Conservation (phyloP, 2,113 vertebrate species). For the Otolemur garnettii region DNA sequence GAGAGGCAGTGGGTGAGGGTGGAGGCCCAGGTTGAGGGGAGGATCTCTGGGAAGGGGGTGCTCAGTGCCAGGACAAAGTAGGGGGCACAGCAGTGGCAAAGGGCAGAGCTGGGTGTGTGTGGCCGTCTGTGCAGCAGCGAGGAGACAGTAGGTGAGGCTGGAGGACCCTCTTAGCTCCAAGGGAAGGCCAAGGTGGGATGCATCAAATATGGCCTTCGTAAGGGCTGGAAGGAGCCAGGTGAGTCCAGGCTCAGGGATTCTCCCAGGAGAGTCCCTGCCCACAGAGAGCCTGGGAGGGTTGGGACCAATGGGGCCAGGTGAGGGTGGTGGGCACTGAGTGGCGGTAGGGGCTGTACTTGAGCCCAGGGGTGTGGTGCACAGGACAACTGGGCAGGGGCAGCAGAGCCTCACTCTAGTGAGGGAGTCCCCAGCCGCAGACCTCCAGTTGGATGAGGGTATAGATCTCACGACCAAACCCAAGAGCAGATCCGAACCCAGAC, state of each 20-base stretch:
- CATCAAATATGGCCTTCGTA: rapidly evolving
- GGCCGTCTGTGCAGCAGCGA: rapidly evolving
- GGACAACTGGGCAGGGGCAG: rapidly evolving
- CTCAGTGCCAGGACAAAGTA: rapidly evolving
- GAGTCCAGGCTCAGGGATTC: background rate
- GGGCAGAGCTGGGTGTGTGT: rapidly evolving
- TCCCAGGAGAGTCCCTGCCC: background rate
- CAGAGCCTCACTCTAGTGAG: background rate
- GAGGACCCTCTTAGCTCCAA: too few relatives aligned
- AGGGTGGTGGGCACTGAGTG: background rate
- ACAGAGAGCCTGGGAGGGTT: background rate
- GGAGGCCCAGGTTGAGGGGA: background rate
- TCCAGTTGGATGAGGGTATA: rapidly evolving
- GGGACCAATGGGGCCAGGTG: background rate
- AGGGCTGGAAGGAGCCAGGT: background rate
- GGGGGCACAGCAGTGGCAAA: background rate
- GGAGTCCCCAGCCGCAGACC: background rate
- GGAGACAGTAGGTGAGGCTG: background rate
- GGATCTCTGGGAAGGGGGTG: background rate
- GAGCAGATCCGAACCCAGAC: rapidly evolving
- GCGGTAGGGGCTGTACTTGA: background rate
- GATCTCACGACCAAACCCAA: background rate
- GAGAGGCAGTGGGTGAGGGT: background rate
- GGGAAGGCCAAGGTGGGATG: too few relatives aligned
- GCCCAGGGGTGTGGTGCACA: rapidly evolving